Base-by-base conservation (phyloP, 2,888 invertebrate genomes). In the Therioaphis trifolii region DNA sequence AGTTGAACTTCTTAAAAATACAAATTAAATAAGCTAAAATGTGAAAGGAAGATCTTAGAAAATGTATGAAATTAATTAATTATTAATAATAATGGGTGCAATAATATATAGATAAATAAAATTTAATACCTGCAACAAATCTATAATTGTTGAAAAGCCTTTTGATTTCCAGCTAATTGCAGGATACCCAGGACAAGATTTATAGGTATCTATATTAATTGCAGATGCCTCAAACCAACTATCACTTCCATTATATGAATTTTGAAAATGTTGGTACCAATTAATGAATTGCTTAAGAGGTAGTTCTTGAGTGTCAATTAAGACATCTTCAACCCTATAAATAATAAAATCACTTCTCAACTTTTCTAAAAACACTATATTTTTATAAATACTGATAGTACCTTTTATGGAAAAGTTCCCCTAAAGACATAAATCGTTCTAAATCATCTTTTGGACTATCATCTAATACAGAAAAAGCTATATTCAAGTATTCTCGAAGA, bases 151-250 rank as follows among this genome's bases (percentile, higher is more conserved):
- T 85, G 89, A 90, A 87, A 91, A 95, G 1, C 95, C 95, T 85
- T 90, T 91, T 78, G 92, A 91, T 86, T 93, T 94, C 95, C 95
- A 96, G 87, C 93, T 92, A 4, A 94, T 89, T 86, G 93, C 88
- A 21, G 89, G 89, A 87, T 94, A 92, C 0, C 96, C 96, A 12
- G 93, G 92, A 87, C 94, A 94, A 0, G 89, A 89, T 91, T 92
- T 90, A 87, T 92, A 93, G 85, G 93, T 91, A 1, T 90, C 88
- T 58, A 92, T 89, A 0, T 93, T 92, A 84, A 89, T 89, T 0
- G 93, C 90, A 0, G 95, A 94, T 71, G 94, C 91, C 63, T 93
- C 90, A 89, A 91, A 89, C 92, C 95, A 89, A 88, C 91, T 88
- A 89, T 91, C 91, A 86, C 93, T 89, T 78, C 93, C 91, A 89